These are phyloP conservation scores for Dinocampus coccinellae DNA, from an alignment of 2,888 invertebrate genomes.

Conservation along the genomic window DNA sequence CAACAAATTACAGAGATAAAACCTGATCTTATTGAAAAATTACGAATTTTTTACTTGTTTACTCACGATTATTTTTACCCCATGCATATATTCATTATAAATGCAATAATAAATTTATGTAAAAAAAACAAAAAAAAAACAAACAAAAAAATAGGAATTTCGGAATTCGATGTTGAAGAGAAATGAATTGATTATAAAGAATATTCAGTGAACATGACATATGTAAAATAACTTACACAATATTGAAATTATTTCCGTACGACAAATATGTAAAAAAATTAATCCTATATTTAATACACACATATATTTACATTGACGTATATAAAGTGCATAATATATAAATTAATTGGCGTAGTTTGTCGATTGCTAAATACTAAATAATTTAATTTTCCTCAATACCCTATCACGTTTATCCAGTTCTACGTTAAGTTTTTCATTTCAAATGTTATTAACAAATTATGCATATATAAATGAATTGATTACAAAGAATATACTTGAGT, in stretches of 20 bases:
- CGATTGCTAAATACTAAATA: neutral
- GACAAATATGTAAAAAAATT: neutral
- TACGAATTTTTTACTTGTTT: neutral
- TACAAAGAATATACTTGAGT: too few species aligned
- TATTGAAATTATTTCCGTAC: neutral
- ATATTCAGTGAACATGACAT: neutral
- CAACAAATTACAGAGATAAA: neutral
- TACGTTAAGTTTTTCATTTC: too few species aligned
- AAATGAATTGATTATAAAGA: neutral
- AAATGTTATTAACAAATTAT: neutral
- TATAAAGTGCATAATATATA: neutral
- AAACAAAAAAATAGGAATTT: neutral
- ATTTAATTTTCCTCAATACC: neutral
- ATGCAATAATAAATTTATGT: neutral
- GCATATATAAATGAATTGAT: too few species aligned
- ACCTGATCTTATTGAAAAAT: neutral
- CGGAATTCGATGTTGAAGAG: neutral
- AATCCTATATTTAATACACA: neutral
- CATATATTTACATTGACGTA: neutral
- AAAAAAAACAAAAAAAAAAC: neutral
- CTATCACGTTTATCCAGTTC: neutral
- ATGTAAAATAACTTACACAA: neutral
- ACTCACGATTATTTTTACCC: neutral
- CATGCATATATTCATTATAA: neutral
- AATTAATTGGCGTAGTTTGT: neutral